Evolutionary conservation across 2,113 vertebrate species (phyloP).

Genomic region (Bujurquina vittata): DNA sequence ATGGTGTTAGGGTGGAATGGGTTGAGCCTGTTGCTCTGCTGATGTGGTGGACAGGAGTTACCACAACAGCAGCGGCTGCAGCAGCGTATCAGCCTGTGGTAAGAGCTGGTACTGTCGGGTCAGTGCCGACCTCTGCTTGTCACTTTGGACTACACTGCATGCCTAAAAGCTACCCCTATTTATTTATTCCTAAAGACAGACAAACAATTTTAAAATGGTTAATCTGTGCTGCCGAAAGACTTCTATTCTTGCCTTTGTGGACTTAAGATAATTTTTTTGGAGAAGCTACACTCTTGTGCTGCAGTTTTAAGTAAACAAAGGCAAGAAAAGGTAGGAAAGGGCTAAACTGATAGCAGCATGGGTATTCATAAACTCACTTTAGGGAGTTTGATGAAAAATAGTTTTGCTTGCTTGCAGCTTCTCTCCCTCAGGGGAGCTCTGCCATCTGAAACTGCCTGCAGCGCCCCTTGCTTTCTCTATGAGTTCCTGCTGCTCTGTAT

Average conservation of each 20-base stretch:
- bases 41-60: conserved; percentile 66
- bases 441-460: conserved; percentile 42
- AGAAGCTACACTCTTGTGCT: background rate
- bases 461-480: conserved; percentile 23
- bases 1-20: conserved; percentile 68
- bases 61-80: conserved; percentile 58
- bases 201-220: background rate
- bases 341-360: background rate
- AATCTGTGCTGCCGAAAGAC: background rate
- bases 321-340: conserved; percentile 28
- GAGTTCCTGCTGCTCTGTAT: conserved; percentile 19
- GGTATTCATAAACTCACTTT: background rate
- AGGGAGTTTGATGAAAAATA: background rate
- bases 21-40: conserved; percentile 67
- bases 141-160: conserved; percentile 51
- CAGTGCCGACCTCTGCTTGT: conserved; percentile 90
- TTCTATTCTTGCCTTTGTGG: conserved; percentile 57
- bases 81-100: conserved; percentile 71
- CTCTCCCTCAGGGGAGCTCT: conserved; percentile 6
- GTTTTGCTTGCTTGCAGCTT: conserved; percentile 28
- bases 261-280: conserved; percentile 56
- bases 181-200: background rate
- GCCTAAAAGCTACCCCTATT: background rate
- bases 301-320: conserved; percentile 74
- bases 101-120: conserved; percentile 87